Percentiles rank a stretch among this genome's conserved stretches.
phyloP scores from a whole-genome alignment of 2,888 invertebrate species.

The Tachina grossa region DNA sequence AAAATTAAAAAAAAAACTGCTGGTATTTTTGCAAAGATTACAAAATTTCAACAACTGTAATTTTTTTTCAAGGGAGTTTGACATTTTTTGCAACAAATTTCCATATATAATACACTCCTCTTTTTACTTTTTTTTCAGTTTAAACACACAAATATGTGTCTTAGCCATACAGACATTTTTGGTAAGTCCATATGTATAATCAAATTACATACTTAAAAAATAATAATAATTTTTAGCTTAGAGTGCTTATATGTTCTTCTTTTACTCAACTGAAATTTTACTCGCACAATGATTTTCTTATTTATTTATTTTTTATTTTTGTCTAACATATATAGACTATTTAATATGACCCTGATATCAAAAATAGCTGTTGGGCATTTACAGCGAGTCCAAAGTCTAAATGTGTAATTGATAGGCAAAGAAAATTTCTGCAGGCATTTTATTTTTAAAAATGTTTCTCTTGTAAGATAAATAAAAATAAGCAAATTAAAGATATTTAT shows the following conservation, averaged over 20 bases:
- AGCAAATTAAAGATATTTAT: constrained; percentile 11
- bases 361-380: constrained; percentile 32
- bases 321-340: constrained; percentile 30
- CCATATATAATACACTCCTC: no score
- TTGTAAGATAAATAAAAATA: constrained; percentile 8
- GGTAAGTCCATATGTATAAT: no score
- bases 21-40: no score
- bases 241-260: background rate
- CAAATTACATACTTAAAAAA: no score
- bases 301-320: background rate
- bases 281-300: background rate
- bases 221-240: background rate
- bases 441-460: constrained; percentile 21
- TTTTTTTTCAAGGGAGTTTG: no score
- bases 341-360: constrained; percentile 50
- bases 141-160: no score
- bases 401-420: constrained; percentile 34
- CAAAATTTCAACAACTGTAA: no score
- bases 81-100: no score
- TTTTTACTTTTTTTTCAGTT: no score
- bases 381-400: constrained; percentile 55
- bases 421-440: constrained; percentile 24
- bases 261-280: background rate
- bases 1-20: no score
- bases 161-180: no score